Conservation (phyloP, 2,888 invertebrate genomes). For the Coelinius sp. region DNA sequence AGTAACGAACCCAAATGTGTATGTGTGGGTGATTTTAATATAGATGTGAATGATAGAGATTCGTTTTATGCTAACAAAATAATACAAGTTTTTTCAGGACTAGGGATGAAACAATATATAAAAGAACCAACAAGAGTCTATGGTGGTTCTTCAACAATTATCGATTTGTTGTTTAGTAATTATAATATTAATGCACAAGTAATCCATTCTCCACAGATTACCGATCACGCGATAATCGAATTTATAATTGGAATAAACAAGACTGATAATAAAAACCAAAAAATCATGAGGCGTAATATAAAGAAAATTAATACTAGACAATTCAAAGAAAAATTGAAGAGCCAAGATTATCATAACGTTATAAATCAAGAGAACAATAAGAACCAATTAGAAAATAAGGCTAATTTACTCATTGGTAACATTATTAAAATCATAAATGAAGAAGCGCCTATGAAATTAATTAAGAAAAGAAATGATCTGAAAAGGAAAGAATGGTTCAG, state of each 20-base stretch:
- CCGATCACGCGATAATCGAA: too few species aligned
- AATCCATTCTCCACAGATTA: conserved; percentile 12
- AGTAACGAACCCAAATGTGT: conserved; percentile 1
- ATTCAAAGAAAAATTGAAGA: conserved; percentile 1
- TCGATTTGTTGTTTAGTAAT: conserved; percentile 37
- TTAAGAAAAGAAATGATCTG: neutral
- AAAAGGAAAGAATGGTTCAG: conserved; percentile 26
- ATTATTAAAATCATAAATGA: conserved; percentile 2
- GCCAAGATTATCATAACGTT: neutral
- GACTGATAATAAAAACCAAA: neutral
- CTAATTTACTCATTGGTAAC: neutral
- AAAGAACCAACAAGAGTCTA: conserved; percentile 28
- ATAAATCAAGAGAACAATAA: neutral
- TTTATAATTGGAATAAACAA: neutral
- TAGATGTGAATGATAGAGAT: neutral
- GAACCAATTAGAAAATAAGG: neutral
- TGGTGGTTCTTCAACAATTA: conserved; percentile 18
- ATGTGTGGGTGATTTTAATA: too few species aligned
- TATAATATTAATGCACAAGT: conserved; percentile 15
- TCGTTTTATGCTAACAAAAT: conserved; percentile 22
- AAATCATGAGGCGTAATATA: conserved; percentile 17
- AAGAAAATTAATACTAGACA: neutral
- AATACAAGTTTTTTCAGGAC: neutral
- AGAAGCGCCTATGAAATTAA: conserved; percentile 11
- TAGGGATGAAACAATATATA: conserved; percentile 37